Conservation (phyloP, 2,888 invertebrate species). For the Allygus modestus region DNA sequence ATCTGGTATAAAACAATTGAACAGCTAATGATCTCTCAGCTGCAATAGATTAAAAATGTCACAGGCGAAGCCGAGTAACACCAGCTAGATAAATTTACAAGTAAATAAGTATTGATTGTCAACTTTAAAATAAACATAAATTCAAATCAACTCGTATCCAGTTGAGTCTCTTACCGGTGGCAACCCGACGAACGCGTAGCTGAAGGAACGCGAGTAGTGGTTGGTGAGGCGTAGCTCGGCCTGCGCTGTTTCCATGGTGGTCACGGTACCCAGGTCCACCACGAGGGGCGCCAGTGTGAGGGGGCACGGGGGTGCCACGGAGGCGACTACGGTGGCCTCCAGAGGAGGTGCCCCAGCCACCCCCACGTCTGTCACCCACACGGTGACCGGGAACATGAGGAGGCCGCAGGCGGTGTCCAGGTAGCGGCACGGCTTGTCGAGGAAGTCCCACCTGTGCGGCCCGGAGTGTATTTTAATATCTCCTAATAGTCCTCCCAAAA, state of each 20-base stretch:
- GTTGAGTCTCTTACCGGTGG: neutral
- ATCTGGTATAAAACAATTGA: no score
- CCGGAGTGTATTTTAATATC: neutral
- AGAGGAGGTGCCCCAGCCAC: slow-evolving; percentile 46
- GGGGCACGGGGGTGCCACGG: slow-evolving; percentile 45
- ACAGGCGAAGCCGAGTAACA: no score
- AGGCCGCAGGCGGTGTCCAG: slow-evolving; percentile 62
- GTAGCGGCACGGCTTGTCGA: slow-evolving; percentile 61
- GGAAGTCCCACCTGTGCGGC: slow-evolving; percentile 63
- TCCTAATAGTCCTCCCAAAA: slow-evolving; percentile 31
- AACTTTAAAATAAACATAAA: no score
- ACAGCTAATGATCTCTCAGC: no score
- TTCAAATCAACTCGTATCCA: no score
- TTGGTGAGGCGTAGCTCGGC: slow-evolving; percentile 65
- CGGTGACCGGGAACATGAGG: slow-evolving; percentile 64
- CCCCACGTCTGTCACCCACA: slow-evolving; percentile 56
- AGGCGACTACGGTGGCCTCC: slow-evolving; percentile 60
- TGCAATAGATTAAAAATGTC: no score
- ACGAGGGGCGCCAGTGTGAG: slow-evolving; percentile 63
- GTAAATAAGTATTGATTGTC: no score
- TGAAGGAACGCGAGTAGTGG: slow-evolving; percentile 15
- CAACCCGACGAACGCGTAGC: slow-evolving; percentile 14
- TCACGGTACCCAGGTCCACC: slow-evolving; percentile 66
- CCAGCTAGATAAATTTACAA: no score
- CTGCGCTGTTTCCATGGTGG: slow-evolving; percentile 66